These are phyloP conservation scores for Serinus canaria DNA, from an alignment of 2,113 vertebrate species.

Conservation along the genomic window DNA sequence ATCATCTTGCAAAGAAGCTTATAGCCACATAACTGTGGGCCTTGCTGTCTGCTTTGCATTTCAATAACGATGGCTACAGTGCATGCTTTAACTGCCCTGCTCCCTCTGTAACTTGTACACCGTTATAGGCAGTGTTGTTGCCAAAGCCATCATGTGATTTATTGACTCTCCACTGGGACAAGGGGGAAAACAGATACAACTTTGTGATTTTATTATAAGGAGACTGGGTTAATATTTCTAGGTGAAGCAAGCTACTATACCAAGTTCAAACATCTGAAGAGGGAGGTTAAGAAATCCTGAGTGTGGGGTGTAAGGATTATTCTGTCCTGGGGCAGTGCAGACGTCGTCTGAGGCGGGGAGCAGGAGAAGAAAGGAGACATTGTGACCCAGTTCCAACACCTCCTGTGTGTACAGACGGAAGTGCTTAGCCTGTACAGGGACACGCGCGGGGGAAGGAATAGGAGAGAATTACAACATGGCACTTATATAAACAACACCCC, in stretches of 20 bases:
- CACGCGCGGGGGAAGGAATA: constrained; percentile 80
- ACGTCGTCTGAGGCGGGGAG: constrained; percentile 93
- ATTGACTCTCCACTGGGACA: constrained; percentile 83
- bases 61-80: constrained; percentile 71
- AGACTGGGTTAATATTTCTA: constrained; percentile 86
- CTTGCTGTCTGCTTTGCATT: constrained; percentile 57
- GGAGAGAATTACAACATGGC: constrained; percentile 80
- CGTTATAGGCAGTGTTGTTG: constrained; percentile 75
- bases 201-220: constrained; percentile 89
- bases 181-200: constrained; percentile 85
- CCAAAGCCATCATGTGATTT: constrained; percentile 85
- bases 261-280: constrained; percentile 99
- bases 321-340: constrained; percentile 97
- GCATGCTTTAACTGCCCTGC: constrained; percentile 65
- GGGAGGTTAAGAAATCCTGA: constrained; percentile 97
- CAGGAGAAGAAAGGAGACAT: constrained; percentile 98
- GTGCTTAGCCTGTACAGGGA: constrained; percentile 88
- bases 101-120: constrained; percentile 75
- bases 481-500: constrained; percentile 80
- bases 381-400: constrained; percentile 96
- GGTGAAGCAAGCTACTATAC: constrained; percentile 86
- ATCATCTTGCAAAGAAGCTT: background rate
- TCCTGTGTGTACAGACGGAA: constrained; percentile 97
- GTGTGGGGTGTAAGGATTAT: constrained; percentile 92
- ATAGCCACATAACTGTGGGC: constrained; percentile 51